Evolutionary conservation across 2,797 vertebrate species (phyloP).

Genomic region (Semaprochilodus insignis): DNA sequence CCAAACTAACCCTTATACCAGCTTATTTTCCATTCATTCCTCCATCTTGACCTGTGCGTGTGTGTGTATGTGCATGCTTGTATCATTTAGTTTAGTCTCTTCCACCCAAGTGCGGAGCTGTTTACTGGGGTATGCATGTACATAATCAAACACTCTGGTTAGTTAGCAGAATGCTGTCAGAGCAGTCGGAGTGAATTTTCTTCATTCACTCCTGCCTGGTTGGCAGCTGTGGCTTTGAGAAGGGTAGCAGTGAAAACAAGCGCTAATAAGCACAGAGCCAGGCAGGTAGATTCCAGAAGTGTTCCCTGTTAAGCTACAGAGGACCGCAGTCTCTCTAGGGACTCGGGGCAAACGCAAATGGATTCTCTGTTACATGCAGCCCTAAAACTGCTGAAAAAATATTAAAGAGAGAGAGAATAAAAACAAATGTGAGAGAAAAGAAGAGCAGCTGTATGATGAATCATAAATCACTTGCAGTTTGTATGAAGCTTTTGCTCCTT

Average conservation of each 20-base stretch:
- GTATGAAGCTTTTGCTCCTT: background rate
- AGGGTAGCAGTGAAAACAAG: slow-evolving; percentile 44
- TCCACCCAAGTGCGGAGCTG: slow-evolving; percentile 6
- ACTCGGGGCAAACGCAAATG: slow-evolving; percentile 36
- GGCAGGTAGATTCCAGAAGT: slow-evolving; percentile 48
- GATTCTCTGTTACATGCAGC: slow-evolving; percentile 25
- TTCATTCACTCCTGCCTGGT: slow-evolving; percentile 17
- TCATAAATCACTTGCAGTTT: background rate
- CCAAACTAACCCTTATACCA: background rate
- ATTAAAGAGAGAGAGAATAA: background rate
- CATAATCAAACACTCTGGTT: slow-evolving; percentile 43
- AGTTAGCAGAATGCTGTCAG: slow-evolving; percentile 39
- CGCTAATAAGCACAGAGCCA: slow-evolving; percentile 50
- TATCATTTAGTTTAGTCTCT: background rate
- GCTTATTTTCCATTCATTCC: background rate
- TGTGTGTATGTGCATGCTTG: background rate
- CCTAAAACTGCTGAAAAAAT: slow-evolving; percentile 30
- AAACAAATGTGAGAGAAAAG: slow-evolving; percentile 11
- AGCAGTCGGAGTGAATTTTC: slow-evolving; percentile 44
- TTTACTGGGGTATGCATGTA: slow-evolving; percentile 38
- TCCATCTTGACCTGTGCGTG: background rate
- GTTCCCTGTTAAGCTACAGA: slow-evolving; percentile 43
- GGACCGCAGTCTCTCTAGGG: slow-evolving; percentile 38
- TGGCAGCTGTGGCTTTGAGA: slow-evolving; percentile 48
- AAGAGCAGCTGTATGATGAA: background rate